Evolutionary conservation across 2,113 vertebrate species (phyloP).

Genomic region (Steatornis caripensis): DNA sequence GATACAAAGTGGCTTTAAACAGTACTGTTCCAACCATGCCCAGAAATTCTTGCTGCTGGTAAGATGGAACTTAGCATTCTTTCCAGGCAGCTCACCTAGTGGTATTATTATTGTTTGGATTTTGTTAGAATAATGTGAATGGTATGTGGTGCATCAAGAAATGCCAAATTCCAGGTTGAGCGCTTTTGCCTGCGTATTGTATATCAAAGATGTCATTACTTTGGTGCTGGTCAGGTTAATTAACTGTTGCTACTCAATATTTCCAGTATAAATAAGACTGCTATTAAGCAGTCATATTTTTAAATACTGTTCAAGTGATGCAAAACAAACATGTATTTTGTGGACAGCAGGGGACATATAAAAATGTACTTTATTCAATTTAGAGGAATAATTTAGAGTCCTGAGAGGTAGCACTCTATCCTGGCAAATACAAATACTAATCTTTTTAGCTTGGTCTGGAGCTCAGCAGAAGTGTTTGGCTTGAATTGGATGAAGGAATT

Average conservation of each 20-base stretch:
- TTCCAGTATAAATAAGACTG: not conserved
- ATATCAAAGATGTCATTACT: not conserved
- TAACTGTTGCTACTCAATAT: not conserved
- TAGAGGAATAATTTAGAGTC: not conserved
- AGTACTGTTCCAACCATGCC: not conserved
- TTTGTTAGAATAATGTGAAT: not conserved
- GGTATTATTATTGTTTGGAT: not conserved
- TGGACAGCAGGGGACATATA: not conserved
- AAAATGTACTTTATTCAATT: not conserved
- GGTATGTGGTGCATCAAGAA: not conserved
- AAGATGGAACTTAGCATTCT: not conserved
- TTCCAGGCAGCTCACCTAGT: not conserved
- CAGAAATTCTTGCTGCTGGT: not conserved
- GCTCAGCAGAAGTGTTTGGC: not conserved
- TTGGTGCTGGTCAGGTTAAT: not conserved
- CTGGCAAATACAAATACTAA: not conserved
- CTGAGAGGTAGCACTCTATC: not conserved
- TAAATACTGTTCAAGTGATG: not conserved
- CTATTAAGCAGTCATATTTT: not conserved
- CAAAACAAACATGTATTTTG: not conserved
- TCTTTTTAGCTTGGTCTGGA: not conserved
- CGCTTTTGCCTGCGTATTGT: not conserved
- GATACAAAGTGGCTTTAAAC: not conserved
- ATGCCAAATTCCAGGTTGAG: not conserved
- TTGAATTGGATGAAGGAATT: not conserved